Percentiles rank a stretch among this genome's conserved stretches.
Evolutionary conservation across 2,113 vertebrate species (phyloP).

Genomic region (Diadophis punctatus): DNA sequence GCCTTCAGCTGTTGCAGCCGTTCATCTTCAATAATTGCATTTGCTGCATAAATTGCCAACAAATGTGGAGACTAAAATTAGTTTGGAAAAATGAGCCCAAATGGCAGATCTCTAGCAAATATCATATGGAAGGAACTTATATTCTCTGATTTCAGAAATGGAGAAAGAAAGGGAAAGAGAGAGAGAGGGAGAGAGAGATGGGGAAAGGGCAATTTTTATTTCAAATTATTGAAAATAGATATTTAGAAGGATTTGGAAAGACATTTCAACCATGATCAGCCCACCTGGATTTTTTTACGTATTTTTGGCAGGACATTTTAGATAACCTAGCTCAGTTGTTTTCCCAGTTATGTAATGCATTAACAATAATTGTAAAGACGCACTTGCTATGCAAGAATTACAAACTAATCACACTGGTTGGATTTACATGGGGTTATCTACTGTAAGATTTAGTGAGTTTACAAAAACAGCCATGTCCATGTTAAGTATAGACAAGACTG

Average conservation of each 20-base stretch:
- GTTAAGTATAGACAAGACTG: not conserved
- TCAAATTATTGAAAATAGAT: not conserved
- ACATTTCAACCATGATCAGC: not conserved
- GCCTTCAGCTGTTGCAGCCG: slow-evolving; percentile 68
- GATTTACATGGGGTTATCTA: not conserved
- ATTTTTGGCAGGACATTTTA: not conserved
- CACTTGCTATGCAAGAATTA: not conserved
- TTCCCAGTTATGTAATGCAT: not conserved
- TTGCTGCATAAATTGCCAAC: slow-evolving; percentile 67
- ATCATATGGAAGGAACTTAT: slow-evolving; percentile 48
- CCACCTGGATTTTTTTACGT: not conserved
- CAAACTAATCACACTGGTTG: not conserved
- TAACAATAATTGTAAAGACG: not conserved
- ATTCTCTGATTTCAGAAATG: slow-evolving; percentile 47
- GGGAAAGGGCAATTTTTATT: not conserved
- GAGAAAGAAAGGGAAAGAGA: not conserved
- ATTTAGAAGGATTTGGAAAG: not conserved
- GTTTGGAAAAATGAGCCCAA: slow-evolving; percentile 66
- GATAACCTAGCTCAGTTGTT: not conserved
- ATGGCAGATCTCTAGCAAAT: slow-evolving; percentile 57
- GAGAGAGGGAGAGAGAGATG: not conserved
- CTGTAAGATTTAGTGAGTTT: not conserved
- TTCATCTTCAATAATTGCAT: slow-evolving; percentile 70
- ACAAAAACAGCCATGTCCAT: not conserved
- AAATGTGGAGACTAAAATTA: slow-evolving; percentile 70